These are phyloP conservation scores for Stratiomys singularior DNA, from an alignment of 2,888 invertebrate species.

Conservation along the genomic window DNA sequence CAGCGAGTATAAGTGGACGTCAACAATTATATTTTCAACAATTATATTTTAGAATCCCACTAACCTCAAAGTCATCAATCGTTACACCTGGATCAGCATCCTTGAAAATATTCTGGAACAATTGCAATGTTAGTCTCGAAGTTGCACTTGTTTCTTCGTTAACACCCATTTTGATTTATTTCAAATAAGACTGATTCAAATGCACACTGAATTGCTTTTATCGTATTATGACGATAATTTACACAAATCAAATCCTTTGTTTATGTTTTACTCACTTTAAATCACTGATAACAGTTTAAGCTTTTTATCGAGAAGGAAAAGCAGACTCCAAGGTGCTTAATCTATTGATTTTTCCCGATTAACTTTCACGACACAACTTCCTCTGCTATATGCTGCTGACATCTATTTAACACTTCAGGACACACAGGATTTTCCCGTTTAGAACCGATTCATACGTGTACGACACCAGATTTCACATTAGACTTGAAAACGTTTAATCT, in stretches of 20 bases:
- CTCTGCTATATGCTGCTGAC: slow-evolving; percentile 1
- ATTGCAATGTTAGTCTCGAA: slow-evolving; percentile 67
- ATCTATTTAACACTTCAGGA: slow-evolving; percentile 6
- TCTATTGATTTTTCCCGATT: slow-evolving; percentile 32
- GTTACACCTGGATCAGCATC: slow-evolving; percentile 69
- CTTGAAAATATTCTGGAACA: slow-evolving; percentile 69
- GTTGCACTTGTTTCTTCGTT: slow-evolving; percentile 52
- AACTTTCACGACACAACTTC: slow-evolving; percentile 2
- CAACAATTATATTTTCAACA: background rate
- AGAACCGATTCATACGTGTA: no score
- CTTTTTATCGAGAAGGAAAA: background rate
- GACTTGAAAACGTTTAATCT: no score
- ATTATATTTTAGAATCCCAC: slow-evolving; percentile 37
- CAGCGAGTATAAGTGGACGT: no score
- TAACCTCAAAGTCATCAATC: slow-evolving; percentile 69
- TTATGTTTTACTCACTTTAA: background rate
- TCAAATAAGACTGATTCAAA: background rate
- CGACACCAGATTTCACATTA: no score
- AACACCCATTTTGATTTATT: slow-evolving; percentile 54
- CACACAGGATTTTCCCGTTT: no score
- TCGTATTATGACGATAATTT: background rate
- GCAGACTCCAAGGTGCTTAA: background rate
- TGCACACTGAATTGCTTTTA: background rate
- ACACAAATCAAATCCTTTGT: background rate
- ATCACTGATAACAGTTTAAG: background rate